Conservation (phyloP, 2,113 vertebrate species). For the Copsychus sechellarum region DNA sequence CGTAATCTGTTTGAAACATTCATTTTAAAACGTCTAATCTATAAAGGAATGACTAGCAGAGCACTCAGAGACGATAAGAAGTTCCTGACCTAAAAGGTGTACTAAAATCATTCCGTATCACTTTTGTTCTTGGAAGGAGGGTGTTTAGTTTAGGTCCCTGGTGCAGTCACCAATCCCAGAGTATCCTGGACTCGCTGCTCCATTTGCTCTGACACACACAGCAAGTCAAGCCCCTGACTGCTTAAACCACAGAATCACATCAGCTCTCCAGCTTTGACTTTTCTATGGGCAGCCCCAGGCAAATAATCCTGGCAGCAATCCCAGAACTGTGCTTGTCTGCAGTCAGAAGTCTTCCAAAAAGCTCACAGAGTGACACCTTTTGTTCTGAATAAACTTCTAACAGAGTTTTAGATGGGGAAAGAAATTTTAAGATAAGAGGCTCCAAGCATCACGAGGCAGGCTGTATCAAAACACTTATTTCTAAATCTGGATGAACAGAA, state of each 20-base stretch:
- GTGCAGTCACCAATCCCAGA: not conserved
- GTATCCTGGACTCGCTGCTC: not conserved
- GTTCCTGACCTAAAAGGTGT: not conserved
- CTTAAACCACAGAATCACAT: not conserved
- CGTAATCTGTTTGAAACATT: not conserved
- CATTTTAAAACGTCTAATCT: not conserved
- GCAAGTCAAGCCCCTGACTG: not conserved
- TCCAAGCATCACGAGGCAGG: not conserved
- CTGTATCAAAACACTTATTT: not conserved
- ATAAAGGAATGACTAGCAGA: not conserved
- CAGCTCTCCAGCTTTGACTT: not conserved
- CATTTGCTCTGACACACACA: not conserved
- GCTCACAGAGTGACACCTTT: not conserved
- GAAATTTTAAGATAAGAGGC: not conserved
- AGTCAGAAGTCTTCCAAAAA: not conserved
- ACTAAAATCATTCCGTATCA: not conserved
- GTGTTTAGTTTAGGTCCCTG: not conserved
- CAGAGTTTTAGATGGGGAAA: not conserved
- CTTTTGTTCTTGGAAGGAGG: not conserved
- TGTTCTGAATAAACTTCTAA: not conserved
- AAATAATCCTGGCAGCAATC: not conserved
- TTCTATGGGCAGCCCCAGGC: not conserved
- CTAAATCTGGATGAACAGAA: not conserved
- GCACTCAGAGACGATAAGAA: not conserved
- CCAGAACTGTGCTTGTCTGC: fast-evolving